phyloP scores from a whole-genome alignment of 1,140 invertebrate genomes.

The Drosophila gunungcola region DNA sequence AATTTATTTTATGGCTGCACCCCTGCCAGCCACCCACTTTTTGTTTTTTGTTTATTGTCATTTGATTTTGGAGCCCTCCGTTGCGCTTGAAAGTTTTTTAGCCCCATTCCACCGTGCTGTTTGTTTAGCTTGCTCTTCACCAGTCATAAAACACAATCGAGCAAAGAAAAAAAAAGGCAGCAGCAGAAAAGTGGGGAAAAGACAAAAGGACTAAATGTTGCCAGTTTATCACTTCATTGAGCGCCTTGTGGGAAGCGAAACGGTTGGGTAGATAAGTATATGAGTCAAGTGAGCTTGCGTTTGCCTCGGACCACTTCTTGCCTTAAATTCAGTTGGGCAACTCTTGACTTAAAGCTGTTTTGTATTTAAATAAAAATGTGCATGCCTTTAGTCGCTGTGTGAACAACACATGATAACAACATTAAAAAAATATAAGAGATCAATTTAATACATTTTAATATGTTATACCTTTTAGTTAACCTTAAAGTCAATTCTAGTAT shows the following conservation, averaged over 20 bases:
- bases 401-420: background rate
- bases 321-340: background rate
- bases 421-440: background rate
- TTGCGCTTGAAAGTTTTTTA: conserved; percentile 28
- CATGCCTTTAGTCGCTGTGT: too few relatives aligned
- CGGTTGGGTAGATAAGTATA: conserved; percentile 14
- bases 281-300: conserved; percentile 13
- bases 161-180: background rate
- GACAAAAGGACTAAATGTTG: conserved; percentile 59
- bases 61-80: conserved; percentile 58
- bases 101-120: background rate
- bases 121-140: conserved; percentile 4
- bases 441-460: too few relatives aligned
- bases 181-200: conserved; percentile 15
- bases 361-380: background rate
- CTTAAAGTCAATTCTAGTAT: too few relatives aligned
- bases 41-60: conserved; percentile 52
- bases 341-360: background rate
- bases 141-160: conserved; percentile 46
- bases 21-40: background rate
- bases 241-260: conserved; percentile 14
- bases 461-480: too few relatives aligned
- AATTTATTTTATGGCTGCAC: conserved; percentile 68
- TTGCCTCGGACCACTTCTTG: background rate
- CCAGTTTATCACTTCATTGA: conserved; percentile 72